phyloP scores from a whole-genome alignment of 2,113 vertebrate genomes.

The Dasypus novemcinctus region DNA sequence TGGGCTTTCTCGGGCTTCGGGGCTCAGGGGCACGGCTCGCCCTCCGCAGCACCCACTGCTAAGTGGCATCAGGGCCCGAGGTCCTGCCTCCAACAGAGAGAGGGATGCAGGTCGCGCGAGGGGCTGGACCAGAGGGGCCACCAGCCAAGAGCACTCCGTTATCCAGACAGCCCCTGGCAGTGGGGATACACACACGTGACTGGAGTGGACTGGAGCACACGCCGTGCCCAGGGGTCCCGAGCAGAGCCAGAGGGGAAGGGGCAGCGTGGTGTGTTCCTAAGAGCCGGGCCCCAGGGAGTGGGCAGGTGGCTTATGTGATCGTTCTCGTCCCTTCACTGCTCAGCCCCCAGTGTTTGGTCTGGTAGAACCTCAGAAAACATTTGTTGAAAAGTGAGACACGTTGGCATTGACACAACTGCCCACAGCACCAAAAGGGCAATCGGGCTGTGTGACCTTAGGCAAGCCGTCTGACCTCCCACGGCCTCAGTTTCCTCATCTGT shows the following conservation, averaged over 20 bases:
- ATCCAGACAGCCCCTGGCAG: background rate
- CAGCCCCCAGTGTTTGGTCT: background rate
- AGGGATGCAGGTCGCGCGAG: background rate
- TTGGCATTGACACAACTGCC: background rate
- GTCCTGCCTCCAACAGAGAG: background rate
- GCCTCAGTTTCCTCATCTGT: background rate
- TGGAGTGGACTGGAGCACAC: background rate
- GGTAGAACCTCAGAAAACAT: background rate
- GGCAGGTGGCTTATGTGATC: background rate
- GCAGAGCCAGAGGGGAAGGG: background rate
- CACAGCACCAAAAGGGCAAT: background rate
- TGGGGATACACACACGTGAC: background rate
- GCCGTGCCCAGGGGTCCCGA: accelerated
- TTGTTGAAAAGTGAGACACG: background rate
- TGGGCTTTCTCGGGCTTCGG: too few relatives aligned
- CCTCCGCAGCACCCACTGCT: accelerated
- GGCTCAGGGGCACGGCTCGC: too few relatives aligned
- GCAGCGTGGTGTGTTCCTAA: background rate
- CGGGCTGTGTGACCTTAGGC: background rate
- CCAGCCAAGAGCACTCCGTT: background rate
- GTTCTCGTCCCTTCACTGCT: background rate
- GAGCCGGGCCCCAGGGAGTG: background rate
- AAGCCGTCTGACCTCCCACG: accelerated
- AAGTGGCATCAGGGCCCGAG: background rate
- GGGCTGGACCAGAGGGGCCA: background rate